Conservation (phyloP, 1,140 invertebrate genomes). For the Hetaerina americana region DNA sequence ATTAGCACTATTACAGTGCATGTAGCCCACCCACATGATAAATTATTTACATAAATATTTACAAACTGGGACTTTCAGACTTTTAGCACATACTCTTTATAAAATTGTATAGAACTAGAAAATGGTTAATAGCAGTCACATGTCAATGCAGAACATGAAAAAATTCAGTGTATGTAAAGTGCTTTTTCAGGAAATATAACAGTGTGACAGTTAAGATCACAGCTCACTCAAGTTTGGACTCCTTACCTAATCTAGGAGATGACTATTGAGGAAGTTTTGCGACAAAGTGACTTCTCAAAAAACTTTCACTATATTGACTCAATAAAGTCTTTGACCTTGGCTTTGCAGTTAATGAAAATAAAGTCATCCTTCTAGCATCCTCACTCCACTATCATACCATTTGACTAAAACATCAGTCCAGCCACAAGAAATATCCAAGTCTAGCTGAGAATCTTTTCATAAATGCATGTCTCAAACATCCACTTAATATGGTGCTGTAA, state of each 20-base stretch:
- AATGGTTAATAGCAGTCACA: background rate
- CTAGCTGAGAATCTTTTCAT: too few relatives aligned
- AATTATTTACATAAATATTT: background rate
- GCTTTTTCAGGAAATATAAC: background rate
- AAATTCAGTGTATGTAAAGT: background rate
- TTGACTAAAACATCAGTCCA: too few relatives aligned
- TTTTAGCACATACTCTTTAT: background rate
- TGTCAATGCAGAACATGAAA: background rate
- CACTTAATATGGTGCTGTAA: too few relatives aligned
- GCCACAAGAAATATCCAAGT: too few relatives aligned
- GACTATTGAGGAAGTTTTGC: background rate
- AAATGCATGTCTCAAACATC: too few relatives aligned
- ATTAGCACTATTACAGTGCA: background rate
- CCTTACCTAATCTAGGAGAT: background rate
- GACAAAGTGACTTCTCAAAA: background rate
- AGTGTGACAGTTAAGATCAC: background rate
- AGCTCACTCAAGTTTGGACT: background rate
- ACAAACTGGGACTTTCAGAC: background rate
- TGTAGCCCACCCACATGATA: background rate
- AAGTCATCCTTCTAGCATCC: background rate
- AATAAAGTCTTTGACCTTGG: background rate
- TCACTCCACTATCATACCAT: background rate
- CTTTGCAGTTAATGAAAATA: background rate
- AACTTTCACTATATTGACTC: background rate
- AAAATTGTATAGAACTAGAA: conserved; percentile 1